phyloP scores from a whole-genome alignment of 1,140 invertebrate species.

The Drosophila jambulina region DNA sequence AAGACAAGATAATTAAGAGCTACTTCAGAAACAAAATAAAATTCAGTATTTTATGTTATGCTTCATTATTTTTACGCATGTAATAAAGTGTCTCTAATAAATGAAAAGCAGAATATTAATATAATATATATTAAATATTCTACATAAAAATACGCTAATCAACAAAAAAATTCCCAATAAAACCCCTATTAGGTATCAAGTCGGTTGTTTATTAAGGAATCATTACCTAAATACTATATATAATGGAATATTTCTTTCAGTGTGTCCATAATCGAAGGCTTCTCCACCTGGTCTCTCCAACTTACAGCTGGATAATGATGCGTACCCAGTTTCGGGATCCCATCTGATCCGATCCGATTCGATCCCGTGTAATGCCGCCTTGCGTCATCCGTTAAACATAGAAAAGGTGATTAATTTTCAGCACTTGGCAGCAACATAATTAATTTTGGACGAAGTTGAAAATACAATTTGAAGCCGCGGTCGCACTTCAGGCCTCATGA shows the following conservation, averaged over 20 bases:
- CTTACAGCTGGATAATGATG: constrained; percentile 4
- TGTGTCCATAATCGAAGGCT: background rate
- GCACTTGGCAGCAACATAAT: constrained; percentile 44
- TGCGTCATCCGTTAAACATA: constrained; percentile 68
- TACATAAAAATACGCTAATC: too few relatives aligned
- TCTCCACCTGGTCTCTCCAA: background rate
- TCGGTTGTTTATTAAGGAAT: too few relatives aligned
- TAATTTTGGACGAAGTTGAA: constrained; percentile 37
- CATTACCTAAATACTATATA: too few relatives aligned
- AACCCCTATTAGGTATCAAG: too few relatives aligned
- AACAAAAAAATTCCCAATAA: too few relatives aligned
- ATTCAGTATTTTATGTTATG: too few relatives aligned
- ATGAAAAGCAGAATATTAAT: too few relatives aligned
- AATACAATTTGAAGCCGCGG: constrained; percentile 41
- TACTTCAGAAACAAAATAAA: too few relatives aligned
- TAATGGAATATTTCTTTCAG: background rate
- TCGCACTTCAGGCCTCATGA: constrained; percentile 30
- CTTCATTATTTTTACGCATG: too few relatives aligned
- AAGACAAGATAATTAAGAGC: too few relatives aligned
- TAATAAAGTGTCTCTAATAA: too few relatives aligned
- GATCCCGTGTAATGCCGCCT: constrained; percentile 47
- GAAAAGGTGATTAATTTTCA: constrained; percentile 59
- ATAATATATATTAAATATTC: too few relatives aligned
- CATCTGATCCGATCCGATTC: constrained; percentile 13
- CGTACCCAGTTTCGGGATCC: constrained; percentile 13